Evolutionary conservation across 2,888 invertebrate species (phyloP).

Genomic region (Tuberolachnus salignus): DNA sequence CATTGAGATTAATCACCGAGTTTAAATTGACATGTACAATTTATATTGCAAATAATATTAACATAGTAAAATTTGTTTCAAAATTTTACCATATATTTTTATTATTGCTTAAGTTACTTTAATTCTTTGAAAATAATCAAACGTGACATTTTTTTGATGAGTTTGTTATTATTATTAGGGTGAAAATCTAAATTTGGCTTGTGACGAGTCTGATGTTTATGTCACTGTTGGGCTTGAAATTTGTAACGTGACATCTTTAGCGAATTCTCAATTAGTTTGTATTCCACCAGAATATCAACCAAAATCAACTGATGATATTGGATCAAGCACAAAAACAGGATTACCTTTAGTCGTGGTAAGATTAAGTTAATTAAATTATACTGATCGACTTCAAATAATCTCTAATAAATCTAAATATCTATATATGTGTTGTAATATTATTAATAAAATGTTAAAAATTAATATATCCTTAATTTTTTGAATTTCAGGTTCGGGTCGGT

Average conservation of each 20-base stretch:
- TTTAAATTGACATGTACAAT: no score
- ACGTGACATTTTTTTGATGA: no score
- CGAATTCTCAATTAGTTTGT: constrained; percentile 89
- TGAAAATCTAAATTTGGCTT: constrained; percentile 89
- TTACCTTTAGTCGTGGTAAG: constrained; percentile 85
- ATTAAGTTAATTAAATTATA: constrained; percentile 27
- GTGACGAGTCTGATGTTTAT: constrained; percentile 90
- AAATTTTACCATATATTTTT: no score
- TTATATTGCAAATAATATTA: no score
- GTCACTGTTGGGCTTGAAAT: constrained; percentile 88
- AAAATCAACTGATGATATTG: constrained; percentile 76
- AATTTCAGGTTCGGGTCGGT: constrained; percentile 73
- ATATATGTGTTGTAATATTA: background rate
- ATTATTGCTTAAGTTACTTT: no score
- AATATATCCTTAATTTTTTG: constrained; percentile 19
- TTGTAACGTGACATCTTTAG: constrained; percentile 94
- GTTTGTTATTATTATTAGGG: constrained; percentile 67
- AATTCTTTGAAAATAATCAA: no score
- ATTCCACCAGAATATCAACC: constrained; percentile 91
- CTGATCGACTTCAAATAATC: background rate
- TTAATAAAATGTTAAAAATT: background rate
- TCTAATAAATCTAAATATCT: background rate
- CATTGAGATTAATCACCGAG: no score
- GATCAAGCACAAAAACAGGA: constrained; percentile 71
- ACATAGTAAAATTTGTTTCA: no score